Evolutionary conservation across 2,888 invertebrate species (phyloP).

Genomic region (Linnaemya tessellans): DNA sequence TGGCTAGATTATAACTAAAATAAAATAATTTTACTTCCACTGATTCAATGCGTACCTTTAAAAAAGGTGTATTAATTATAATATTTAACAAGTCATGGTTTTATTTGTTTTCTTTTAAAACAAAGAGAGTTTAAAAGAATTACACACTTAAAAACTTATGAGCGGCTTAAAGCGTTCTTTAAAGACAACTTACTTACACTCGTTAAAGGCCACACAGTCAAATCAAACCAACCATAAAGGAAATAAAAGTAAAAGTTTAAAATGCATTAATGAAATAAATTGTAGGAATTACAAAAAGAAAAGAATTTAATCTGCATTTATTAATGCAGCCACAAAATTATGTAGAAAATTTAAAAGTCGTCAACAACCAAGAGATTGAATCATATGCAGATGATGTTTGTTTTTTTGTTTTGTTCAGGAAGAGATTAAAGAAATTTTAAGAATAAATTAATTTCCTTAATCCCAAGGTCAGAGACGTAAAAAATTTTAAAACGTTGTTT

Average conservation of each 20-base stretch:
- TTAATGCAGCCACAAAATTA: background rate
- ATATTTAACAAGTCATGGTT: conserved; percentile 27
- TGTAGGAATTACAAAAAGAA: conserved; percentile 5
- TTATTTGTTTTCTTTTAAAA: conserved; percentile 1
- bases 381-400: background rate
- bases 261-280: conserved; percentile 9
- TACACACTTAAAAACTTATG: background rate
- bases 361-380: background rate
- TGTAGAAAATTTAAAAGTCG: background rate
- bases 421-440: background rate
- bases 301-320: conserved; percentile 3
- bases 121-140: conserved; percentile 24
- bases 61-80: conserved; percentile 45
- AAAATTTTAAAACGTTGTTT: background rate
- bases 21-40: conserved; percentile 16
- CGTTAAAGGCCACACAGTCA: background rate
- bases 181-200: background rate
- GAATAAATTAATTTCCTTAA: background rate
- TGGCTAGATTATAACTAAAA: conserved; percentile 38
- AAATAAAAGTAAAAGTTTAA: conserved; percentile 11
- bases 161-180: conserved; percentile 8
- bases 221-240: background rate
- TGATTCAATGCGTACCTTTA: conserved; percentile 10
- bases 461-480: background rate
- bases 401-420: background rate